These are phyloP conservation scores for Eretmochelys imbricata DNA, from an alignment of 2,113 vertebrate species.

Conservation along the genomic window DNA sequence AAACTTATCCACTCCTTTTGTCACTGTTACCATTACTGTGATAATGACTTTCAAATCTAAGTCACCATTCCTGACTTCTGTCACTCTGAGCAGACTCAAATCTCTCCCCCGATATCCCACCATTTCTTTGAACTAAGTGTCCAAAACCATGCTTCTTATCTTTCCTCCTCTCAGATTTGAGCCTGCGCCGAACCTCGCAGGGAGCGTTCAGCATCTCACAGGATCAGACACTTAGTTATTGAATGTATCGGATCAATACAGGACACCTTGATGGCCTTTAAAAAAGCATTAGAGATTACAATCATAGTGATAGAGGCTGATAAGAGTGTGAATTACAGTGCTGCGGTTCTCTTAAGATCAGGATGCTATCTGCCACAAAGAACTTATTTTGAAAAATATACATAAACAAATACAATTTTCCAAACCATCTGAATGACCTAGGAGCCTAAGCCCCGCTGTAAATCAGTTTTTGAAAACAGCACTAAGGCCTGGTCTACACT, in stretches of 20 bases:
- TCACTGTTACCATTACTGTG: neutral
- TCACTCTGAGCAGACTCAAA: neutral
- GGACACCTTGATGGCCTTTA: constrained; percentile 60
- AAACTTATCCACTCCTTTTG: neutral
- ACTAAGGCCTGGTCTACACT: neutral
- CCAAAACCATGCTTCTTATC: neutral
- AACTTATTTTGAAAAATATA: neutral
- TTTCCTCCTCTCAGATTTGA: neutral
- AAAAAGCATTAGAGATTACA: constrained; percentile 53
- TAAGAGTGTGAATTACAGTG: constrained; percentile 44
- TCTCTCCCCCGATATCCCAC: neutral
- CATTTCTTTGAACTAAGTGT: neutral
- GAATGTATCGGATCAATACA: constrained; percentile 6
- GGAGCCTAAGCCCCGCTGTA: neutral
- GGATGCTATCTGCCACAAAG: neutral
- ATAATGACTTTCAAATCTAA: neutral
- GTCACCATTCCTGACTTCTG: neutral
- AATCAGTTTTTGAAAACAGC: neutral
- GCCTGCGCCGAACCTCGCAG: neutral
- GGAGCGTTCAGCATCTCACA: neutral
- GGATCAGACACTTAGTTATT: neutral
- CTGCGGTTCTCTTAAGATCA: constrained; percentile 14
- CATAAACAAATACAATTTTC: neutral
- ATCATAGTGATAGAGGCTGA: constrained; percentile 65
- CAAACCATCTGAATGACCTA: neutral